Percentiles rank a stretch among this genome's conserved stretches.
These are phyloP conservation scores for Poeciliopsis paucimaculata DNA, from an alignment of 2,797 vertebrate species.

Conservation along the genomic window DNA sequence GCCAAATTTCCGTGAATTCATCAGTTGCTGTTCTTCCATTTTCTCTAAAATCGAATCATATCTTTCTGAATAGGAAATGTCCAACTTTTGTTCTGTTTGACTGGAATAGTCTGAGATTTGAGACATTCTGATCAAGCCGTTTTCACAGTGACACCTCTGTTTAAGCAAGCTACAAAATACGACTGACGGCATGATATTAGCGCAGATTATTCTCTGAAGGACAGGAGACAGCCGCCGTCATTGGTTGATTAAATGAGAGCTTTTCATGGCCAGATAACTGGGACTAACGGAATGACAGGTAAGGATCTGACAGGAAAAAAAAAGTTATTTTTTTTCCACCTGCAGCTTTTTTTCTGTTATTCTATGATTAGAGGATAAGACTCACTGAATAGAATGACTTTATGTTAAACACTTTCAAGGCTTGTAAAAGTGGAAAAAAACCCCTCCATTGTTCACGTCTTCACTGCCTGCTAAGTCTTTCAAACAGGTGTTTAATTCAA, in stretches of 20 bases:
- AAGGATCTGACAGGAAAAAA: not conserved
- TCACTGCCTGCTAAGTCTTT: slow-evolving; percentile 15
- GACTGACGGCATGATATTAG: not conserved
- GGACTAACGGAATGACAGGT: not conserved
- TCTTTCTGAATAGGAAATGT: not conserved
- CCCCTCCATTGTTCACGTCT: not conserved
- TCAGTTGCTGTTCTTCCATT: not conserved
- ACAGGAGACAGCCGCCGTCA: not conserved
- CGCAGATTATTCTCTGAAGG: not conserved
- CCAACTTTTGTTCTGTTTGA: not conserved
- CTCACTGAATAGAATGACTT: not conserved
- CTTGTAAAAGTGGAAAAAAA: slow-evolving; percentile 25
- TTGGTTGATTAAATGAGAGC: not conserved
- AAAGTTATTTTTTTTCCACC: not conserved
- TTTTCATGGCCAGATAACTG: not conserved
- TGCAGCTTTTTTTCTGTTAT: not conserved
- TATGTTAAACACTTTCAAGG: slow-evolving; percentile 27
- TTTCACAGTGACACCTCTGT: not conserved
- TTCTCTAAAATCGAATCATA: not conserved
- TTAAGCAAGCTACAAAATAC: not conserved
- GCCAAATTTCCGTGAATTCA: not conserved
- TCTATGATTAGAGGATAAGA: not conserved
- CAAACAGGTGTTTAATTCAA: slow-evolving; percentile 4
- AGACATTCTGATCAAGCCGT: not conserved
- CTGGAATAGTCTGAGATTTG: not conserved